Evolutionary conservation across 2,888 invertebrate genomes (phyloP).

Genomic region (Chrysopilus asiliformis): DNA sequence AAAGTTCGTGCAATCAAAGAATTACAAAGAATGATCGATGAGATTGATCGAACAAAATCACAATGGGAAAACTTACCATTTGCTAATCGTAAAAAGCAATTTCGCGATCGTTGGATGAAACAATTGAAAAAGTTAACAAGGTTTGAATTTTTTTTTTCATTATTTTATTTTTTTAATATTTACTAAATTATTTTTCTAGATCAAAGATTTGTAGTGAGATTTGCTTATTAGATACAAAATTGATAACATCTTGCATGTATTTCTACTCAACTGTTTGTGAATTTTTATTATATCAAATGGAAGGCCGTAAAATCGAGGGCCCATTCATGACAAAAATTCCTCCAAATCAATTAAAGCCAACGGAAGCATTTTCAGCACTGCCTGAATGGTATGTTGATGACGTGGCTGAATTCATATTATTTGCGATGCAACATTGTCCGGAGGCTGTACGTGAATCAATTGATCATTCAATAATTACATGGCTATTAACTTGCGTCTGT

Average conservation of each 20-base stretch:
- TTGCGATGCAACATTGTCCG: constrained; percentile 74
- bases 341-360: constrained; percentile 44
- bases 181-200: constrained; percentile 36
- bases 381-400: constrained; percentile 98
- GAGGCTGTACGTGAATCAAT: constrained; percentile 55
- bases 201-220: constrained; percentile 89
- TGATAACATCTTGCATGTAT: constrained; percentile 67
- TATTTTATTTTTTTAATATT: too few species aligned
- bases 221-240: constrained; percentile 68
- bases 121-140: constrained; percentile 65
- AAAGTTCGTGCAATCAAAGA: constrained; percentile 56
- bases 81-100: constrained; percentile 64
- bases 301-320: constrained; percentile 39
- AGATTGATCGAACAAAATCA: constrained; percentile 64
- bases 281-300: constrained; percentile 55
- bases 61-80: constrained; percentile 69
- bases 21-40: constrained; percentile 75
- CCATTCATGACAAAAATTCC: constrained; percentile 41
- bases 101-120: constrained; percentile 75
- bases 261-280: constrained; percentile 82
- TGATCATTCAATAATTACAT: constrained; percentile 72
- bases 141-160: constrained; percentile 27
- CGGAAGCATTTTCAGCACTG: constrained; percentile 70
- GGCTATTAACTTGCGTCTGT: constrained; percentile 82
- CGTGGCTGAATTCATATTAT: constrained; percentile 88